phyloP scores from a whole-genome alignment of 2,113 vertebrate species.

The Forbesichthys agassizii region DNA sequence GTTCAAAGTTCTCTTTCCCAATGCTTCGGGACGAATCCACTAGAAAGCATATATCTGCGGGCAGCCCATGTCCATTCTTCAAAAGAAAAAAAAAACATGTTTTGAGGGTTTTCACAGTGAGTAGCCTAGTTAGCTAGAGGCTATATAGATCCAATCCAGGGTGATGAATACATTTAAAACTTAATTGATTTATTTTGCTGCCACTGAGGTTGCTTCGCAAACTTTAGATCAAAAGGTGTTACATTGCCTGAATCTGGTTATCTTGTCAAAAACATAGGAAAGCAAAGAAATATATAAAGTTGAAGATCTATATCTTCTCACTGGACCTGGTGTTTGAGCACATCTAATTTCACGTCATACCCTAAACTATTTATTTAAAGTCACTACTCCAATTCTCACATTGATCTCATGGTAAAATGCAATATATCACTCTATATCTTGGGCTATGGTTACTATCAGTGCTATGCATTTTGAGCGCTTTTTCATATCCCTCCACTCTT shows the following conservation, averaged over 20 bases:
- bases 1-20: conserved; percentile 85
- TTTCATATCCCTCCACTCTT: not conserved
- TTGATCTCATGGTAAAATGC: not conserved
- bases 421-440: not conserved
- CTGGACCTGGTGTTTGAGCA: not conserved
- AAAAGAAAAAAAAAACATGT: conserved; percentile 73
- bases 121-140: not conserved
- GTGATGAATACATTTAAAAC: conserved; percentile 27
- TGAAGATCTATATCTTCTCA: conserved; percentile 8
- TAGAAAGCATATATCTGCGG: conserved; percentile 93
- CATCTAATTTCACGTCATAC: not conserved
- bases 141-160: conserved; percentile 51
- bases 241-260: not conserved
- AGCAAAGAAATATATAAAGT: not conserved
- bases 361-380: not conserved
- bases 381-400: conserved; percentile 6
- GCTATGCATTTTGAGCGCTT: not conserved
- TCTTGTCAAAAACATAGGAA: not conserved
- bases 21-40: conserved; percentile 91
- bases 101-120: conserved; percentile 73
- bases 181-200: not conserved
- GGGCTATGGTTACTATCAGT: not conserved
- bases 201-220: conserved; percentile 9
- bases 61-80: conserved; percentile 84
- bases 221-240: not conserved